Base-by-base conservation (phyloP, 2,888 invertebrate species). In the Rhopalosiphum nymphaeae region DNA sequence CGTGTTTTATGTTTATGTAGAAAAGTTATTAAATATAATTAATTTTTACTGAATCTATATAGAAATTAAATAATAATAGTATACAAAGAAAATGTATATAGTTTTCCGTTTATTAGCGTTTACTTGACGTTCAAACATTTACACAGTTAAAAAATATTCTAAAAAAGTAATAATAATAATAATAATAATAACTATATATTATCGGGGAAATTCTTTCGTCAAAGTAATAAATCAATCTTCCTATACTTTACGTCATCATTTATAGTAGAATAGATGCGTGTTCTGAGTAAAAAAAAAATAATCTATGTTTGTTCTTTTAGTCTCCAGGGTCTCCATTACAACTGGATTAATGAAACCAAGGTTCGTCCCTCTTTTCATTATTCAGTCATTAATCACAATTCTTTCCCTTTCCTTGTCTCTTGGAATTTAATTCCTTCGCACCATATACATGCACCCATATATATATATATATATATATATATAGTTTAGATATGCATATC, bases 381-480 rank as follows among this genome's bases (percentile, higher is more conserved):
- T 92, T 61, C 57, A 61, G n/a, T 36, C 92, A 92, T 92, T 92
- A 92, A 92, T 92, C 86, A 61, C 92, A 61, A 92, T 56, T 84
- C 49, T 42, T 91, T 53, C 3, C 36, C 3, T 10, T 49, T 42
- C 25, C 46, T 26, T 25, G 46, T 67, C 46, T 86, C 78, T 78
- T 7, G 36, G 44, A 29, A 78, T 78, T 49, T n/a, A 61, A 89
- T 46, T 44, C 89, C 89, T 61, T n/a, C 61, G 1, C 46, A n/a
- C 67, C 16, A 67, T n/a, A 67, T 36, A 21, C 67, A 36, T 36
- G 36, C 67, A n/a, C 13, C 11, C 29, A 61, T 61, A 29, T 61
- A 61, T 2, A 56, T 16, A 56, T 57, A 26, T 61, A 29, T 61
- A 61, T 2, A 61, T 61, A 11, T 29, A 61, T 2, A 11, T 61